Base-by-base conservation (phyloP, 2,888 invertebrate genomes). In the Aspidapion aeneum region DNA sequence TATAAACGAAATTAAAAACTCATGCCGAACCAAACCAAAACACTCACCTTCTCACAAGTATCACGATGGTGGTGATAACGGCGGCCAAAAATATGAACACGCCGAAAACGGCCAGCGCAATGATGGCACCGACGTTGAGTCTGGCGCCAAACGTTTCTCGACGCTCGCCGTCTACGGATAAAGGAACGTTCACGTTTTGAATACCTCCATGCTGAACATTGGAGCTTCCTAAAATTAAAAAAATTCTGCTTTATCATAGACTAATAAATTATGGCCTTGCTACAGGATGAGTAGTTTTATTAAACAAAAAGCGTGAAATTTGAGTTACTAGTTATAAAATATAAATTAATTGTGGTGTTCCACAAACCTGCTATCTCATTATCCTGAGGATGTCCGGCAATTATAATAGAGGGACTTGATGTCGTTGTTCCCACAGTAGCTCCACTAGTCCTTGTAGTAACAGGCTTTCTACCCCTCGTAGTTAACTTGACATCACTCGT, bases 21-120 rank as follows among this genome's bases (percentile, higher is more conserved):
- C n/a, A n/a, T n/a, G n/a, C n/a, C n/a, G n/a, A n/a, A n/a, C n/a
- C n/a, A n/a, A n/a, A n/a, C n/a, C n/a, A n/a, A n/a, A n/a, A n/a
- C n/a, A 74, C 82, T 83, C 82, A 96, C 96, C 94, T 94, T 81
- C 91, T 84, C 60, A 95, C 89, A 70, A 96, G 84, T 64, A 95
- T 91, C 64, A 96, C 90, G 68, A 94, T 89, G 2, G 94, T 93
- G 1, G 94, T 94, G 70, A 94, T 90, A 67, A 95, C 90, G 21
- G 94, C 94, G 9, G 94, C 91, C 57, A 96, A 83, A 78, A 96
- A 92, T 5, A 95, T 92, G 72, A 96, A 90, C 7, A 90, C 93
- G n/a, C 94, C 95, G 77, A 95, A 94, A 7, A 93, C 93, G 1
- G 92, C 94, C 17, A 96, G 82, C 0, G 94, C 94, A 63, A 95